These are phyloP conservation scores for Tonatia bakeri DNA, from an alignment of 2,113 vertebrate genomes.

Conservation along the genomic window DNA sequence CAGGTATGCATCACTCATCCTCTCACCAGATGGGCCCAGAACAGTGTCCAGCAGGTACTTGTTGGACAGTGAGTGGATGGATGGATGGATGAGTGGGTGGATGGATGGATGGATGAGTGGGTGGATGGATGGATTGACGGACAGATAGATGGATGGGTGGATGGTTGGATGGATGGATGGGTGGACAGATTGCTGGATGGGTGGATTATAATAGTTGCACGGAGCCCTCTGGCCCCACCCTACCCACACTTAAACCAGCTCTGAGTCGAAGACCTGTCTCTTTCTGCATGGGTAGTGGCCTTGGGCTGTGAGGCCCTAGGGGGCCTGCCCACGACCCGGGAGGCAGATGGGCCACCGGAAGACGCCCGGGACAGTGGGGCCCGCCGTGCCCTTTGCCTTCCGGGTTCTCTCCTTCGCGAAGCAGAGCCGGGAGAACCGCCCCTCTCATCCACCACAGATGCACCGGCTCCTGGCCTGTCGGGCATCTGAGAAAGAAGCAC, in stretches of 20 bases:
- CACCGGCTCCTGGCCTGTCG: no score
- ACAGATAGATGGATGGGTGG: no score
- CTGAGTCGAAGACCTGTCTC: not conserved
- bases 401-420: rapidly evolving
- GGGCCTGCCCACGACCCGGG: not conserved
- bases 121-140: no score
- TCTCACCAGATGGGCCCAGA: not conserved
- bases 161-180: no score
- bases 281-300: not conserved
- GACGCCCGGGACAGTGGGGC: rapidly evolving
- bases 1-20: rapidly evolving
- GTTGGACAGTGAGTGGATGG: not conserved
- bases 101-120: no score
- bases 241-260: not conserved
- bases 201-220: no score
- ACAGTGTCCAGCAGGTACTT: rapidly evolving
- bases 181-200: not conserved
- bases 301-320: not conserved
- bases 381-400: rapidly evolving
- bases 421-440: rapidly evolving
- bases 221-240: not conserved
- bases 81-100: no score
- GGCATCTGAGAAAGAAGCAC: not conserved
- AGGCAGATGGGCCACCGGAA: not conserved
- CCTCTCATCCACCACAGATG: no score